Percentiles rank a stretch among this genome's conserved stretches.
These are phyloP conservation scores for Falco cherrug DNA, from an alignment of 2,797 vertebrate species.

Conservation along the genomic window DNA sequence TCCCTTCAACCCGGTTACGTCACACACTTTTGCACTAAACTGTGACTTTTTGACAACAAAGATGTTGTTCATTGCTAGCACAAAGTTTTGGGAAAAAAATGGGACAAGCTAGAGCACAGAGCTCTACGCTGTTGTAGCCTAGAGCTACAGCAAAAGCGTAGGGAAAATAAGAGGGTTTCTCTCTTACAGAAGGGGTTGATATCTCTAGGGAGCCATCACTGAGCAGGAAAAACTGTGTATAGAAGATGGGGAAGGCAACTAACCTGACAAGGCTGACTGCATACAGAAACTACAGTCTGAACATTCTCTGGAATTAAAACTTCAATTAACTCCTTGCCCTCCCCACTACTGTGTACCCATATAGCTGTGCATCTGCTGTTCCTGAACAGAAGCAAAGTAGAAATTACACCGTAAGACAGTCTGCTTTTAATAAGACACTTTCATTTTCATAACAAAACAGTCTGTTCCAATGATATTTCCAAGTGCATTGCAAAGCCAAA, in stretches of 20 bases:
- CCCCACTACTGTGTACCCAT: neutral
- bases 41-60: conserved; percentile 27
- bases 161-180: neutral
- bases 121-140: neutral
- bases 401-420: neutral
- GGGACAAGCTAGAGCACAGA: neutral
- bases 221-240: neutral
- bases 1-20: neutral
- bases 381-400: neutral
- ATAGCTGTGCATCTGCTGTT: neutral
- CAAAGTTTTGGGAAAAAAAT: neutral
- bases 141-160: conserved; percentile 8
- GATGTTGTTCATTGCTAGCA: neutral
- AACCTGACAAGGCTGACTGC: neutral
- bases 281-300: neutral
- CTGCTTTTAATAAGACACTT: neutral
- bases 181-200: neutral
- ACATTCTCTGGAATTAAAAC: neutral
- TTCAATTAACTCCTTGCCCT: neutral
- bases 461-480: neutral
- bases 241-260: neutral
- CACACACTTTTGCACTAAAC: conserved; percentile 16
- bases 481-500: neutral
- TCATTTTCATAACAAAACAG: neutral
- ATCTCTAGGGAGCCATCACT: neutral